Conservation (phyloP, 2,797 vertebrate species). For the Ceryle rudis region DNA sequence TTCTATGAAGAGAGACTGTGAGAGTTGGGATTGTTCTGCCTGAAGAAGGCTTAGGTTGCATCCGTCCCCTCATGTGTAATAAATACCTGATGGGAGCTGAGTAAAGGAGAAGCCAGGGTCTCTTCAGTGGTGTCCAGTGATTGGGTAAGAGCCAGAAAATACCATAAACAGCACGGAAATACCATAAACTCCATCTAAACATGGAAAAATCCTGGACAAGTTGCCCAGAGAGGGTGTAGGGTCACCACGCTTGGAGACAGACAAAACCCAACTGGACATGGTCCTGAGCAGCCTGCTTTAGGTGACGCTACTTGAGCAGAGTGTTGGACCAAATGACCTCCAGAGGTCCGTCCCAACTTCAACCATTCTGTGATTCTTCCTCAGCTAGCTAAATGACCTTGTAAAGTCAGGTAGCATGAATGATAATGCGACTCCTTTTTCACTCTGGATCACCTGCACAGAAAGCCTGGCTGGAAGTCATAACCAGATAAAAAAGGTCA, state of each 20-base stretch:
- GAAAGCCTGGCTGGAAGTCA: neutral
- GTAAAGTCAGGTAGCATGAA: neutral
- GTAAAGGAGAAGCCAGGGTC: neutral
- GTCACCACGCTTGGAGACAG: neutral
- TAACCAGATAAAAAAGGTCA: neutral
- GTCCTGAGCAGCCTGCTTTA: neutral
- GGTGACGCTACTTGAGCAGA: neutral
- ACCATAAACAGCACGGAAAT: neutral
- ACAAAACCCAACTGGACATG: neutral
- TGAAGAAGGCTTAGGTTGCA: neutral
- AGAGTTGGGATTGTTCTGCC: neutral
- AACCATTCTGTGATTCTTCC: rapidly evolving
- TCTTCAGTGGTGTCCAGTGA: neutral
- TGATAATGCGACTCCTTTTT: neutral
- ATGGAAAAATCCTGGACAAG: neutral
- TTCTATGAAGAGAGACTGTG: neutral
- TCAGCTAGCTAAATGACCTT: neutral
- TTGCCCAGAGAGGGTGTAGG: neutral
- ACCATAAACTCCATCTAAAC: neutral
- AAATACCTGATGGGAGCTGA: neutral
- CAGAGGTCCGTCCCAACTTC: neutral
- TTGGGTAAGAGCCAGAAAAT: neutral
- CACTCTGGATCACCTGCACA: neutral
- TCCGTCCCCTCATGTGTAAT: neutral
- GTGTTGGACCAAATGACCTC: neutral